Conservation (phyloP, 1,140 invertebrate genomes). For the Eubasilissa regina region DNA sequence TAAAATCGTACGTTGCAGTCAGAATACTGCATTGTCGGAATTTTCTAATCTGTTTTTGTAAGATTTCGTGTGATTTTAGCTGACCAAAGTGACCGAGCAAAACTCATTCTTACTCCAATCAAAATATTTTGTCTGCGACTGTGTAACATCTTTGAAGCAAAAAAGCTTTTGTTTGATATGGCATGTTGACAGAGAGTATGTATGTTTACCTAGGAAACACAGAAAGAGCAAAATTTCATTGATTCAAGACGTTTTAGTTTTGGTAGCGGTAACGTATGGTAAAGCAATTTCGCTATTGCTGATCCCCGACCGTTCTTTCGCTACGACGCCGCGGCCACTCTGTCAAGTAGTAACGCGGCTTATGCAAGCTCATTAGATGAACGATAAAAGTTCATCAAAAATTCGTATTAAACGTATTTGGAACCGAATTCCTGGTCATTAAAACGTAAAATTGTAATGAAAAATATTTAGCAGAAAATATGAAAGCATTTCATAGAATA, state of each 20-base stretch:
- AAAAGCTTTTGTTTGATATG: constrained; percentile 23
- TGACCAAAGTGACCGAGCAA: not conserved
- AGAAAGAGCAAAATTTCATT: constrained; percentile 22
- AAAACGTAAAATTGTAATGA: too few relatives aligned
- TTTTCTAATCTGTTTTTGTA: not conserved
- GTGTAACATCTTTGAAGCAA: constrained; percentile 34
- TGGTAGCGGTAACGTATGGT: constrained; percentile 10
- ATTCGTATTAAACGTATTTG: too few relatives aligned
- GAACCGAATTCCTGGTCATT: too few relatives aligned
- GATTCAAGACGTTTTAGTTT: constrained; percentile 23
- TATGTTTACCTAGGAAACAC: constrained; percentile 16
- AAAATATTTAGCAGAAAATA: too few relatives aligned
- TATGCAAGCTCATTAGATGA: constrained; percentile 56
- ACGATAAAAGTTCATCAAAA: constrained; percentile 55
- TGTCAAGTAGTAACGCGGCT: constrained; percentile 44
- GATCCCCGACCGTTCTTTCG: not conserved
- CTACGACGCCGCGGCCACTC: constrained; percentile 12
- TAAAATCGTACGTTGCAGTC: too few relatives aligned
- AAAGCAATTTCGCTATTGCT: constrained; percentile 28
- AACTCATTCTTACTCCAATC: not conserved
- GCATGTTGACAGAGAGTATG: constrained; percentile 25
- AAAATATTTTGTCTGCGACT: constrained; percentile 9
- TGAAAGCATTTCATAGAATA: too few relatives aligned
- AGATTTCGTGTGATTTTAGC: not conserved
- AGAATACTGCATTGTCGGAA: too few relatives aligned